phyloP scores from a whole-genome alignment of 2,888 invertebrate genomes.

The Tribolium freemani region DNA sequence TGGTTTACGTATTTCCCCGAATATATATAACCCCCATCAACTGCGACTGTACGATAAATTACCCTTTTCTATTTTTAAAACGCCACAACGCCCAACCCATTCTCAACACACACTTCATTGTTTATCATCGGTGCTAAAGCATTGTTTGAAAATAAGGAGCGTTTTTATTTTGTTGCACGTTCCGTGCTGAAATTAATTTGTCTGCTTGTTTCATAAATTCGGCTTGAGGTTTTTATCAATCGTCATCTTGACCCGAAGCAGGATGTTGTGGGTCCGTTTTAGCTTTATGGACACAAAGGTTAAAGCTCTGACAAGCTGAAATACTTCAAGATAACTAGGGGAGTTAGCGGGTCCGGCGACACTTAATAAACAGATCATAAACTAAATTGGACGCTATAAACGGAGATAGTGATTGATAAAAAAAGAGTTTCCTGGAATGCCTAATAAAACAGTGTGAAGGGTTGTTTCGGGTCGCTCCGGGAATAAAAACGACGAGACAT shows the following conservation, averaged over 20 bases:
- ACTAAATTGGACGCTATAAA: slow-evolving; percentile 21
- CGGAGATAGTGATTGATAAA: slow-evolving; percentile 20
- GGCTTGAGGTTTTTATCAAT: not conserved
- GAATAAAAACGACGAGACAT: not conserved
- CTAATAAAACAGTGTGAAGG: slow-evolving; percentile 12
- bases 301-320: not conserved
- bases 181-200: not conserved
- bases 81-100: slow-evolving; percentile 32
- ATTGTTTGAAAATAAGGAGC: slow-evolving; percentile 13
- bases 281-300: not conserved
- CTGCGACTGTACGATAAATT: slow-evolving; percentile 43
- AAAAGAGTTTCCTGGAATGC: not conserved
- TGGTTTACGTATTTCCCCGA: slow-evolving; percentile 41
- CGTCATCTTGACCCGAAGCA: not conserved
- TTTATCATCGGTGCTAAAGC: slow-evolving; percentile 35
- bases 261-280: not conserved
- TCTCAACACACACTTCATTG: slow-evolving; percentile 39
- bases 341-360: slow-evolving; percentile 1
- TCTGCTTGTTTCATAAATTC: not conserved
- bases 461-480: not conserved
- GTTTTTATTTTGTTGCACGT: not conserved
- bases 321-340: not conserved
- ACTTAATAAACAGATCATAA: slow-evolving; percentile 27
- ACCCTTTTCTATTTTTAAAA: slow-evolving; percentile 45
- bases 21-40: slow-evolving; percentile 43